Conservation (phyloP, 2,113 vertebrate species). For the Plestiodon gilberti region DNA sequence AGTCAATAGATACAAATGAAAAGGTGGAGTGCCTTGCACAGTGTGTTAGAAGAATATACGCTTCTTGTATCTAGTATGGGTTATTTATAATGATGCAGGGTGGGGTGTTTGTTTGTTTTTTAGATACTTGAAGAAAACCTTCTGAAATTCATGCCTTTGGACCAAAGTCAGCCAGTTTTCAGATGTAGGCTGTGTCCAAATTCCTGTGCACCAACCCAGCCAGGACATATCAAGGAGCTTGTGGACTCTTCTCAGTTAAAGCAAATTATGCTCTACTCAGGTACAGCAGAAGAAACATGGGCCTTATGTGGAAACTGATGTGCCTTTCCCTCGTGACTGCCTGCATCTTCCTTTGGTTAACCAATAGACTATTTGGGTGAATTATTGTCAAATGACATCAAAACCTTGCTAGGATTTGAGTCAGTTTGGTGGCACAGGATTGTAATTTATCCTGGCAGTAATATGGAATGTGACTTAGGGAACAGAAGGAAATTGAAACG, state of each 20-base stretch:
- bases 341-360: conserved; percentile 14
- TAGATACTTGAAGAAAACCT: conserved; percentile 35
- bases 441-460: conserved; percentile 49
- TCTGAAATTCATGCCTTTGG: conserved; percentile 22
- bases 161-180: conserved; percentile 33
- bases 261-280: not conserved
- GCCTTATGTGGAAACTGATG: conserved; percentile 2
- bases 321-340: not conserved
- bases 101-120: conserved; percentile 25
- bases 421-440: conserved; percentile 28
- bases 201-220: not conserved
- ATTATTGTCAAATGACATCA: not conserved
- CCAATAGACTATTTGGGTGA: conserved; percentile 23
- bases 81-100: not conserved
- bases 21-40: conserved; percentile 33
- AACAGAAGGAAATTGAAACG: conserved; percentile 56
- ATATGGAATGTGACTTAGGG: conserved; percentile 57
- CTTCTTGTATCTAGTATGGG: conserved; percentile 22
- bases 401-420: not conserved
- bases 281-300: conserved; percentile 6
- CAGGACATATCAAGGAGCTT: conserved; percentile 32
- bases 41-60: conserved; percentile 38
- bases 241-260: conserved; percentile 39
- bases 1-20: conserved; percentile 18
- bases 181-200: not conserved